These are phyloP conservation scores for Ceramica pisi DNA, from an alignment of 2,888 invertebrate species.

Conservation along the genomic window DNA sequence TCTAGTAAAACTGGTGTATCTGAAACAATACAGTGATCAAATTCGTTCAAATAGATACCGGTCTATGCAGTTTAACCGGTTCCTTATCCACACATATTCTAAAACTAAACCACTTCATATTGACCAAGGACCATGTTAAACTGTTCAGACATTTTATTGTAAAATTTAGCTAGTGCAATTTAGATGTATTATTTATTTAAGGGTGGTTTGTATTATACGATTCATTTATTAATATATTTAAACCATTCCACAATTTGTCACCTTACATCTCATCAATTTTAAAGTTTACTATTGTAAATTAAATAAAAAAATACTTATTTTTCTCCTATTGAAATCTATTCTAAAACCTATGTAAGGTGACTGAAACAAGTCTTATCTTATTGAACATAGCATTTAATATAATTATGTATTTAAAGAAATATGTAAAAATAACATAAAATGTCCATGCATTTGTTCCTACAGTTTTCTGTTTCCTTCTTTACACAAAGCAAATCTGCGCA, in stretches of 20 bases:
- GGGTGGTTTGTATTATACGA: conserved; percentile 77
- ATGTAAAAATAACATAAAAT: conserved; percentile 30
- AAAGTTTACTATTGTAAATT: conserved; percentile 43
- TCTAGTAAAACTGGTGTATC: conserved; percentile 48
- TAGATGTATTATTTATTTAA: conserved; percentile 82
- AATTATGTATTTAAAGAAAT: conserved; percentile 33
- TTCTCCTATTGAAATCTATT: conserved; percentile 38
- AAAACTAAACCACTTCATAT: background rate
- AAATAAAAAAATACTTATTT: conserved; percentile 43
- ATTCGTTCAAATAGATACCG: conserved; percentile 59
- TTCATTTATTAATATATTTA: conserved; percentile 72
- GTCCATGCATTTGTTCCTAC: conserved; percentile 54
- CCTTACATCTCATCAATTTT: conserved; percentile 50
- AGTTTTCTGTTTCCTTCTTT: conserved; percentile 32
- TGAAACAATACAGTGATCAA: conserved; percentile 66
- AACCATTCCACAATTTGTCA: conserved; percentile 80
- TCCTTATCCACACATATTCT: background rate
- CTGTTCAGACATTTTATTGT: conserved; percentile 62
- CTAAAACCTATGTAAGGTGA: conserved; percentile 49
- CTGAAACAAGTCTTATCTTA: conserved; percentile 44
- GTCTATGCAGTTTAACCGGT: conserved; percentile 53
- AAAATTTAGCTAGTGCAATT: conserved; percentile 85
- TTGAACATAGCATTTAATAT: conserved; percentile 46
- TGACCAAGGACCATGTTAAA: conserved; percentile 31
- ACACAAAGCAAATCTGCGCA: conserved; percentile 17